phyloP scores from a whole-genome alignment of 2,888 invertebrate genomes.

The Pyrrhia umbra region DNA sequence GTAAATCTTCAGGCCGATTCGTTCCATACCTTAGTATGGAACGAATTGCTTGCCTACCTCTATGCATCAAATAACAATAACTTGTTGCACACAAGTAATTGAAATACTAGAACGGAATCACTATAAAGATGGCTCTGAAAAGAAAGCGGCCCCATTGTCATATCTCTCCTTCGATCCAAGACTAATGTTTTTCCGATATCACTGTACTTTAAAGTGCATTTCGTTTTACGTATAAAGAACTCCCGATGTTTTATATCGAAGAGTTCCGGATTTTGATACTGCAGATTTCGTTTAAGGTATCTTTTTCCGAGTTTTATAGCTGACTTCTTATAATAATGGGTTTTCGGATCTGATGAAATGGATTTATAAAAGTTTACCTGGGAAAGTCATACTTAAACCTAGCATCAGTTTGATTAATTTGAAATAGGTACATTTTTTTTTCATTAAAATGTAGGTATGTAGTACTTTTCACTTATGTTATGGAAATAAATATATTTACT shows the following conservation, averaged over 20 bases:
- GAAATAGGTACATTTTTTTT: too few relatives aligned
- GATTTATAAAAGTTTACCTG: constrained; percentile 4
- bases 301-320: constrained; percentile 20
- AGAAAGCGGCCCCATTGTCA: constrained; percentile 66
- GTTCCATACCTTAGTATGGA: neutral
- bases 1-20: neutral
- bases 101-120: constrained; percentile 51
- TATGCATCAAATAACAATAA: constrained; percentile 43
- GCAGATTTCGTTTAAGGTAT: constrained; percentile 19
- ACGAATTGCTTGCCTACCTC: too few relatives aligned
- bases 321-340: constrained; percentile 41
- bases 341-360: constrained; percentile 15
- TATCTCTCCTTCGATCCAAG: constrained; percentile 76
- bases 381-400: too few relatives aligned
- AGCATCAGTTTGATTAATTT: too few relatives aligned
- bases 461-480: too few relatives aligned
- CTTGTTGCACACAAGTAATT: constrained; percentile 59
- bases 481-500: too few relatives aligned
- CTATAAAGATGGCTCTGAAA: constrained; percentile 62
- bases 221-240: constrained; percentile 65
- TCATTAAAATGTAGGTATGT: too few relatives aligned
- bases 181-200: constrained; percentile 87
- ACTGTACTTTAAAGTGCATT: constrained; percentile 80
- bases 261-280: constrained; percentile 33
- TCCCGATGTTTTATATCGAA: constrained; percentile 63